Evolutionary conservation across 2,797 vertebrate genomes (phyloP).

Genomic region (Pyrocephalus nanus): DNA sequence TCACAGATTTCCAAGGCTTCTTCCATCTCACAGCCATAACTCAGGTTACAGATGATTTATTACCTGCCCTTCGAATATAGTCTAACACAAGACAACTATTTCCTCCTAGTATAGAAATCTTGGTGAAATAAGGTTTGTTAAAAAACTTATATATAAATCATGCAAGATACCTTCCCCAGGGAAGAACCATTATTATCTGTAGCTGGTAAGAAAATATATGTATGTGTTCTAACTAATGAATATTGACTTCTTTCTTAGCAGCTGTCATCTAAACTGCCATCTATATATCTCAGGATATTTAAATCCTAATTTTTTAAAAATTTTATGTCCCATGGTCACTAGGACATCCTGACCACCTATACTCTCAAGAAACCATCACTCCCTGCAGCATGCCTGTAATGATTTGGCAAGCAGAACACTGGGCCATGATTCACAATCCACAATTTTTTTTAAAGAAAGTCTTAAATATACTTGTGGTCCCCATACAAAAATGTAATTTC

Average conservation of each 20-base stretch:
- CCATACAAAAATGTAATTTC: background rate
- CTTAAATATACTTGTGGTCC: background rate
- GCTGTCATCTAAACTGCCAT: background rate
- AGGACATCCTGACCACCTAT: background rate
- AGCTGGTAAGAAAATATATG: background rate
- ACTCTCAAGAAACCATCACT: background rate
- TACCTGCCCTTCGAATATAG: background rate
- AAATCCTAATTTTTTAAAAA: background rate
- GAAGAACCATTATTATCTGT: background rate
- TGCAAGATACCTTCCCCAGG: background rate
- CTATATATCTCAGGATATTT: background rate
- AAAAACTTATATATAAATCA: background rate
- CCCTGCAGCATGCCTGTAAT: rapidly evolving
- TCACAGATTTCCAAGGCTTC: background rate
- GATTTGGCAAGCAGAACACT: background rate
- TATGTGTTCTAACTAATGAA: background rate
- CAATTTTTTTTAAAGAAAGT: background rate
- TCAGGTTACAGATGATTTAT: background rate
- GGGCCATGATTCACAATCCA: background rate
- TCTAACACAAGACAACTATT: background rate
- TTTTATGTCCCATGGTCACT: background rate
- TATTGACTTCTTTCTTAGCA: background rate
- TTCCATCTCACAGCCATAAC: background rate
- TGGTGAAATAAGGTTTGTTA: background rate
- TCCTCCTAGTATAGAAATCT: background rate